Evolutionary conservation across 2,888 invertebrate genomes (phyloP).

Genomic region (Microctonus hyperodae): DNA sequence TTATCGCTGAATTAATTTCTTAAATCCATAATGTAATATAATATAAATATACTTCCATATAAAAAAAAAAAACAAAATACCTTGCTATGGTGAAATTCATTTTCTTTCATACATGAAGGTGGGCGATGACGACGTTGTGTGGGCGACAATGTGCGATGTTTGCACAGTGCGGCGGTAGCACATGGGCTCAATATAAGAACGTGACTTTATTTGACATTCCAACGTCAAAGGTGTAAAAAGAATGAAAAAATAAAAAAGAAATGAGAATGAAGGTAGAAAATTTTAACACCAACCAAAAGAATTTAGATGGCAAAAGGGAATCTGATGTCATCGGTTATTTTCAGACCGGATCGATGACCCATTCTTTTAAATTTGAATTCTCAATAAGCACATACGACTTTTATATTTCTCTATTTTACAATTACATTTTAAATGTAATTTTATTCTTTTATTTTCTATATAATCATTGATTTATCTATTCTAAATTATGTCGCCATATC

Average conservation of each 20-base stretch:
- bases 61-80: neutral
- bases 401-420: neutral
- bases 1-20: neutral
- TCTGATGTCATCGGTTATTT: conserved; percentile 42
- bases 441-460: neutral
- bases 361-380: neutral
- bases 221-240: conserved; percentile 36
- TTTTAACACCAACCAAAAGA: conserved; percentile 31
- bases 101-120: neutral
- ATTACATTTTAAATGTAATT: neutral
- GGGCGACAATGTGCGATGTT: neutral
- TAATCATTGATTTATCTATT: neutral
- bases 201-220: conserved; percentile 38
- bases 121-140: neutral
- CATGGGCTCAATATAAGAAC: neutral
- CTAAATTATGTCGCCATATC: neutral
- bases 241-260: conserved; percentile 33
- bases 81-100: neutral
- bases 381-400: neutral
- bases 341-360: conserved; percentile 31
- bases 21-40: neutral
- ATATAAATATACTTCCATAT: neutral
- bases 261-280: conserved; percentile 12
- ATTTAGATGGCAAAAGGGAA: conserved; percentile 32
- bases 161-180: neutral